These are phyloP conservation scores for Bovichtus diacanthus DNA, from an alignment of 2,797 vertebrate genomes.

Conservation along the genomic window DNA sequence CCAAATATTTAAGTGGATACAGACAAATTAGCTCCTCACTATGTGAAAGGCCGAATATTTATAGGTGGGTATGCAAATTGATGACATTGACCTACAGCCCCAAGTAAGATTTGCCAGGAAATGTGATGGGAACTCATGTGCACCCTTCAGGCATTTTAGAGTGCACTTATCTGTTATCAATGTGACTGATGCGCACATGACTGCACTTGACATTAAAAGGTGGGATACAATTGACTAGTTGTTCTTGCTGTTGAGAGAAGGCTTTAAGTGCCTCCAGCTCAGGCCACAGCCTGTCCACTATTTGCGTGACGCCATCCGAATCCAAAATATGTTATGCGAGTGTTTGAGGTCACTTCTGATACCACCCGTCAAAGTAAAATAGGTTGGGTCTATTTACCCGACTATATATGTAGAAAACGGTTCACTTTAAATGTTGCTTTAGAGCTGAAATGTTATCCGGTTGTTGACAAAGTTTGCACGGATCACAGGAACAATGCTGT, in stretches of 20 bases:
- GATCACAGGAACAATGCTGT: neutral
- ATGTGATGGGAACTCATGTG: neutral
- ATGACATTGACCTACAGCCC: conserved; percentile 27
- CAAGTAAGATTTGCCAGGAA: conserved; percentile 8
- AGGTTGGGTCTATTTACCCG: neutral
- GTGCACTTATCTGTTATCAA: neutral
- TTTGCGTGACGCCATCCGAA: neutral
- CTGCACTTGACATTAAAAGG: conserved; percentile 16
- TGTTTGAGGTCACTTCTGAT: neutral
- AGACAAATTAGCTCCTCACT: conserved; percentile 12
- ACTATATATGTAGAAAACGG: neutral
- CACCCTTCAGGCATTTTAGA: neutral
- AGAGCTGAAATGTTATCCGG: neutral
- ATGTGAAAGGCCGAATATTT: conserved; percentile 4
- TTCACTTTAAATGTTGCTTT: neutral
- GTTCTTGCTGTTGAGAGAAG: conserved; percentile 1
- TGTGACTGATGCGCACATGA: conserved; percentile 14
- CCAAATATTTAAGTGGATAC: neutral
- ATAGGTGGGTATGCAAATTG: neutral
- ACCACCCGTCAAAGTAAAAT: neutral
- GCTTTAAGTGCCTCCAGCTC: neutral
- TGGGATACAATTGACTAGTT: neutral
- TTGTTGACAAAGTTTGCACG: neutral
- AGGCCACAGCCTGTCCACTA: conserved; percentile 6
- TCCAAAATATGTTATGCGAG: neutral